phyloP scores from a whole-genome alignment of 1,140 invertebrate species.

The Contarinia nasturtii region DNA sequence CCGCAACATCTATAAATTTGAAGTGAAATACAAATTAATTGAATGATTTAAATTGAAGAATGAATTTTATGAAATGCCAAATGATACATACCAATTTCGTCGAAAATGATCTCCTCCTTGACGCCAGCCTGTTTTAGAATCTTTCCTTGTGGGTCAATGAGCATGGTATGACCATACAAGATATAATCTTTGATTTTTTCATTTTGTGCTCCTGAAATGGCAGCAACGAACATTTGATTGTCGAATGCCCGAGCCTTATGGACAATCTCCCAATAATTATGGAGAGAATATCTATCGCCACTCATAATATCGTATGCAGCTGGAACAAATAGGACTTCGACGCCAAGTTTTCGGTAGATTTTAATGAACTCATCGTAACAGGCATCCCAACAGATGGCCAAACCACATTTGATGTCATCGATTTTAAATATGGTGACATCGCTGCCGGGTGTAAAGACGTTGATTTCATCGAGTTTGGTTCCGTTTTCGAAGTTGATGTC shows the following conservation, averaged over 20 bases:
- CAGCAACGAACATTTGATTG: background rate
- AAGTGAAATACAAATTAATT: too few relatives aligned
- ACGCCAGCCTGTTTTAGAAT: background rate
- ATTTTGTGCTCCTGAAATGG: background rate
- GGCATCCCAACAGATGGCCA: background rate
- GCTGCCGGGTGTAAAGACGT: background rate
- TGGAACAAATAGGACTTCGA: background rate
- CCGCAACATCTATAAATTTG: too few relatives aligned
- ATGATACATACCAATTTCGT: constrained; percentile 1
- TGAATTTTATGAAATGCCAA: too few relatives aligned
- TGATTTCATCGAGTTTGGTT: background rate
- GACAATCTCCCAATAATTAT: background rate
- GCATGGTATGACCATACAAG: constrained; percentile 1
- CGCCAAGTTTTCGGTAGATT: background rate
- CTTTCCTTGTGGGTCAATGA: background rate
- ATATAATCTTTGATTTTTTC: background rate
- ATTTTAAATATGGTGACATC: background rate
- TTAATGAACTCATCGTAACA: background rate
- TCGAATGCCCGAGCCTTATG: background rate
- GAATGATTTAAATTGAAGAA: too few relatives aligned
- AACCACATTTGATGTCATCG: background rate
- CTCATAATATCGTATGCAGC: background rate
- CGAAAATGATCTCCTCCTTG: background rate
- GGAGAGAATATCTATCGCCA: background rate
- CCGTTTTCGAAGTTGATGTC: background rate